These are phyloP conservation scores for Habroteleia sp. DNA, from an alignment of 2,888 invertebrate species.

Conservation along the genomic window DNA sequence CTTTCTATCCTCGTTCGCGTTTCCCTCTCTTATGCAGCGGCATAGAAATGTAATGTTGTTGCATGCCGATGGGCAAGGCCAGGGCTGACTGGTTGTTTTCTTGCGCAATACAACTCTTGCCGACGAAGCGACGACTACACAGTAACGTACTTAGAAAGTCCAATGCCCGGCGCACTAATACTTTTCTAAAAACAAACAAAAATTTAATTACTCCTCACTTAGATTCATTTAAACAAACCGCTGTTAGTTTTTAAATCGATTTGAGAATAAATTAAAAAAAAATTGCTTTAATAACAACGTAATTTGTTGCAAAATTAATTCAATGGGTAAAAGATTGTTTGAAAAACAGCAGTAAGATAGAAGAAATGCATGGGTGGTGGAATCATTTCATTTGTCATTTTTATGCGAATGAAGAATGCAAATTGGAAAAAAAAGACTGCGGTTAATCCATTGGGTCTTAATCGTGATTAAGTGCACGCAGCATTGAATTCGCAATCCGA, in stretches of 20 bases:
- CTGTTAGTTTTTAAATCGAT: too few species aligned
- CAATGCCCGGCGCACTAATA: constrained; percentile 18
- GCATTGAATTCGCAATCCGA: constrained; percentile 50
- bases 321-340: too few species aligned
- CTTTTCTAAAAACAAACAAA: too few species aligned
- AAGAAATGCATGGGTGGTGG: too few species aligned
- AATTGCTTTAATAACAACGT: too few species aligned
- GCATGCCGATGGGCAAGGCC: constrained; percentile 74
- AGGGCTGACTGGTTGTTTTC: constrained; percentile 75
- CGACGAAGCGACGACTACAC: constrained; percentile 45
- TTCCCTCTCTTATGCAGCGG: constrained; percentile 62
- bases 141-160: constrained; percentile 19
- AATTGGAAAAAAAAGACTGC: not conserved
- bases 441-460: constrained; percentile 45
- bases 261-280: too few species aligned
- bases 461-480: constrained; percentile 41
- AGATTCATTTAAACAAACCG: too few species aligned
- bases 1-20: constrained; percentile 55
- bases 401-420: not conserved
- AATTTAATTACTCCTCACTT: too few species aligned
- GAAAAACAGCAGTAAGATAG: too few species aligned
- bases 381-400: too few species aligned
- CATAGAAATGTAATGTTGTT: constrained; percentile 65
- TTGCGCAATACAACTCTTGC: constrained; percentile 71
- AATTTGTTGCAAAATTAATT: too few species aligned